Base-by-base conservation (phyloP, 1,140 invertebrate species). In the Lordiphosa stackelbergi region DNA sequence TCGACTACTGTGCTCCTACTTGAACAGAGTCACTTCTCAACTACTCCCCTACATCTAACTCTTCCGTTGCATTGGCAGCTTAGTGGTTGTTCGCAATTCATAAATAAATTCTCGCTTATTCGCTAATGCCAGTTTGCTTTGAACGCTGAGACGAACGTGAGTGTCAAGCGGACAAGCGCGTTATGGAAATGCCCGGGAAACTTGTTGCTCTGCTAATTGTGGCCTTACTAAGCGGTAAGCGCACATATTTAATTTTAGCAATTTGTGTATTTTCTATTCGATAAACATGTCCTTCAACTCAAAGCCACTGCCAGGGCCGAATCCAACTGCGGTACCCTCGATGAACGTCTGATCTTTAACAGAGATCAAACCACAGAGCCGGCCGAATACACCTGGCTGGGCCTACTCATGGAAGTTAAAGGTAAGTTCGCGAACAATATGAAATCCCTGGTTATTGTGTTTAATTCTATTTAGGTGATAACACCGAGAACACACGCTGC, bases 321-420 rank as follows among this genome's bases (percentile, higher is more conserved):
- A 1, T 3, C 28, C 0, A 13, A 54, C 0, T 81, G 75, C 11
- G 75, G 75, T 4, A 45, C 19, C 2, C 53, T 81, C 2, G 57
- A 75, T 4, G 75, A 81, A 31, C 41, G 48, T 3, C 10, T 72
- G 13, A 48, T 83, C 7, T 71, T 58, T 24, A 41, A 24, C 11
- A 48, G 2, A 0, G 10, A 36, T 1, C 13, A 13, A 2, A 10
- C 10, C n/a, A 62, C 77, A 6, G 54, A 69, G 12, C 75, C 75
- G 0, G 35, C 69, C 1, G 75, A 81, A 37, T 65, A 62, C 36
- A 42, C 68, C 8, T 81, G 77, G 77, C 37, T 81, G 3, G 75
- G 77, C 3, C 3, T 75, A 5, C 53, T 81, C 4, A 19, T 51
- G 16, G 31, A 53, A 6, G 36, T 38, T 3, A 16, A 24, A n/a